These are phyloP conservation scores for Sisyra terminalis DNA, from an alignment of 2,888 invertebrate genomes.

Conservation along the genomic window DNA sequence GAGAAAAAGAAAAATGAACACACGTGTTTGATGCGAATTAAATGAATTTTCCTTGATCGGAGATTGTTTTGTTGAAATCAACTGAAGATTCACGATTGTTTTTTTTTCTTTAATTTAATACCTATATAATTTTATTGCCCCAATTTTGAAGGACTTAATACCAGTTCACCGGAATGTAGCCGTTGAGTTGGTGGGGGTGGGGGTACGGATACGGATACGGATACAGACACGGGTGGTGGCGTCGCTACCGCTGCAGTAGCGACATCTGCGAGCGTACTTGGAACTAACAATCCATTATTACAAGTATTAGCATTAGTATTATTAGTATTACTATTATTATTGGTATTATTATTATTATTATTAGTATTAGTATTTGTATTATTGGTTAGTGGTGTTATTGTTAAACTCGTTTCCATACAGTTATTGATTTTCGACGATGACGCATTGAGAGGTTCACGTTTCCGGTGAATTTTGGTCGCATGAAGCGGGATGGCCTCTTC, in stretches of 20 bases:
- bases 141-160: conserved; percentile 45
- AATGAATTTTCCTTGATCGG: too few relatives aligned
- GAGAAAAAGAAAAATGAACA: too few relatives aligned
- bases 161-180: conserved; percentile 39
- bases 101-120: too few relatives aligned
- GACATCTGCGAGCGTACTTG: too few relatives aligned
- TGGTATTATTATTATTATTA: not conserved
- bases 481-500: too few relatives aligned
- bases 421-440: not conserved
- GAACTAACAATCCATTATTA: too few relatives aligned
- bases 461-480: conserved; percentile 5
- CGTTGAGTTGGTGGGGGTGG: conserved; percentile 15
- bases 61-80: too few relatives aligned
- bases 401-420: conserved; percentile 8
- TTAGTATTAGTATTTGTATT: not conserved
- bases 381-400: conserved; percentile 1
- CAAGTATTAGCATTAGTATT: not conserved
- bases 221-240: not conserved
- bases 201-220: not conserved
- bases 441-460: conserved; percentile 7
- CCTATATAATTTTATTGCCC: conserved; percentile 24
- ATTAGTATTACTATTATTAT: not conserved
- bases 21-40: too few relatives aligned
- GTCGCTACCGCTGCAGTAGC: not conserved
- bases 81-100: too few relatives aligned